Evolutionary conservation across 2,888 invertebrate species (phyloP), one percentile per base, ranked within the genome.

Genomic region (Ophion obscuratus): DNA sequence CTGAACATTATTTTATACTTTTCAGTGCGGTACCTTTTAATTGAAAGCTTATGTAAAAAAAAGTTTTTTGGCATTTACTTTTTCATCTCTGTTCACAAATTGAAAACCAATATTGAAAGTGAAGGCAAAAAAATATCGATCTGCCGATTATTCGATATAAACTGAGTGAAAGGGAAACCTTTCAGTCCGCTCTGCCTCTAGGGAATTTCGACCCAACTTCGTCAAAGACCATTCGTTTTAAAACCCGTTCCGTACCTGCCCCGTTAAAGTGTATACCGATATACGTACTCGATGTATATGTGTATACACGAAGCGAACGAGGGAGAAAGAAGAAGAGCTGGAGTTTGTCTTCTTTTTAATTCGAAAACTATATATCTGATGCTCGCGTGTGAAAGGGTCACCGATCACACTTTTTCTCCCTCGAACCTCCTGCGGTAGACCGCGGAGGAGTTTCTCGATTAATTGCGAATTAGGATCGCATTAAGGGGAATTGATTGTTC

Each of bases 401-500:
- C 82, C 64, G 79, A 70, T 85, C 82, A 85, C 82, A 82, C 81
- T 78, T 81, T 68, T 80, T 71, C 53, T 80, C 64, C 64, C 76
- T 66, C 83, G 67, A 74, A 53, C 59, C 64, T 70, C 59, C 66
- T 20, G 75, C 78, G 74, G 71, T 47, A 73, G 85, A 74, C 71
- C 64, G 11, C 53, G 40, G 44, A 59, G 75, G 85, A 82, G 71
- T 76, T 78, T 67, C 75, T 76, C 85, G 85, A 85, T 85, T 85
- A 80, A 85, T 85, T 83, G 85, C 83, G 82, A 85, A 85, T 85
- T 85, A 85, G 85, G 85, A 80, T 85, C 83, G 70, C 83, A 85
- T 85, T 85, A 83, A 83, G 83, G 83, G 36, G 82, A 85, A 85
- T 85, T 83, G 83, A 85, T 85, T 85, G 83, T 80, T 73, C 83